Conservation (phyloP, 2,888 invertebrate species). For the Scaptomyza cyrtandrae region DNA sequence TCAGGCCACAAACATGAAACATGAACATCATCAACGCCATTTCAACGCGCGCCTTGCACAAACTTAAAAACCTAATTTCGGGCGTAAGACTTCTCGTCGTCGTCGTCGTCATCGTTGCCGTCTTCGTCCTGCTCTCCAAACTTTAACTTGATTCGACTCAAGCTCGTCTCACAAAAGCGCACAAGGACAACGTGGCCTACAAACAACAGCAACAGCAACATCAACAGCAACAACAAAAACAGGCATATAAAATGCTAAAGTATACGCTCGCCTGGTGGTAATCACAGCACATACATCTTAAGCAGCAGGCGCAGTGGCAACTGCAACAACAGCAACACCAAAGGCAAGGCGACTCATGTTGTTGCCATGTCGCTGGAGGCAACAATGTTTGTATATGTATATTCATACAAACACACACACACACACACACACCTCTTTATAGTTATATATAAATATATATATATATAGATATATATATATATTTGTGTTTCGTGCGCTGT, state of each 20-base stretch:
- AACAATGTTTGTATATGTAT: constrained; percentile 40
- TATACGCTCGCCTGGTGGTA: constrained; percentile 78
- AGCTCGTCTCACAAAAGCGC: constrained; percentile 15
- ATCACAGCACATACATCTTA: constrained; percentile 78
- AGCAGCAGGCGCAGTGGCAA: constrained; percentile 62
- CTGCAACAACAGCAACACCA: constrained; percentile 44
- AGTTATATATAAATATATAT: background rate
- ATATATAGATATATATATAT: constrained; percentile 23
- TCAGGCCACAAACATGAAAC: constrained; percentile 78
- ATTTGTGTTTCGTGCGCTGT: constrained; percentile 53
- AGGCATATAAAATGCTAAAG: constrained; percentile 80
- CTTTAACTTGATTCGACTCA: constrained; percentile 23
- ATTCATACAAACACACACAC: background rate
- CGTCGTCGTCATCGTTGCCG: background rate
- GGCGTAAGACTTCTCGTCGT: constrained; percentile 27
- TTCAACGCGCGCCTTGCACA: constrained; percentile 73
- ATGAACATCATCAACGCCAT: constrained; percentile 80
- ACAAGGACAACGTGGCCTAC: constrained; percentile 74
- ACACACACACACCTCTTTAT: background rate
- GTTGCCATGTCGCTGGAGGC: constrained; percentile 59
- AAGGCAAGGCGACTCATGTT: constrained; percentile 51
- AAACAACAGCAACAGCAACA: constrained; percentile 27
- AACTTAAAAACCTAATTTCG: constrained; percentile 75
- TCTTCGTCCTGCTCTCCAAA: constrained; percentile 14
- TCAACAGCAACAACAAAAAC: constrained; percentile 33